Percentiles rank a stretch among this genome's conserved stretches.
These are phyloP conservation scores for Amazona vittata DNA, from an alignment of 2,113 vertebrate species.

Conservation along the genomic window DNA sequence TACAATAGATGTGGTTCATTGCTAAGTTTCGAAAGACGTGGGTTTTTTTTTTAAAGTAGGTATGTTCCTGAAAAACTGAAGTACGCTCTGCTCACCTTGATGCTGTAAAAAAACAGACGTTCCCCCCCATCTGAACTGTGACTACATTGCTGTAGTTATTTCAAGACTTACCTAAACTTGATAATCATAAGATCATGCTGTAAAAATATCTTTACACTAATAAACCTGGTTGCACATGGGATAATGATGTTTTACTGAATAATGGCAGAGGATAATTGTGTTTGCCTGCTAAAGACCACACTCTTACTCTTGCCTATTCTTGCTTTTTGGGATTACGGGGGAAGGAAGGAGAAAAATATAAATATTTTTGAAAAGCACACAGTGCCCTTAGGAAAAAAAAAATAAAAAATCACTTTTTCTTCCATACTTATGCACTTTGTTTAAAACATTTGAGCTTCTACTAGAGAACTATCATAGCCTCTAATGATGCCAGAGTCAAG, in stretches of 20 bases:
- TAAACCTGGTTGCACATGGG: background rate
- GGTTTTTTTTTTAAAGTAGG: background rate
- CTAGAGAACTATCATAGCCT: background rate
- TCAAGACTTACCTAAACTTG: background rate
- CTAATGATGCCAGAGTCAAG: background rate
- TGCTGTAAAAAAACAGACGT: rapidly evolving
- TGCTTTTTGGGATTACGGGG: rapidly evolving
- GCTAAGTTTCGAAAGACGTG: background rate
- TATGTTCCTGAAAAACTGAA: background rate
- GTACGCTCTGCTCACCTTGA: rapidly evolving
- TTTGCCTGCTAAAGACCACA: background rate
- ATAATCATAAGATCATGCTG: background rate
- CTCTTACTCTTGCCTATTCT: background rate
- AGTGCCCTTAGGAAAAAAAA: background rate
- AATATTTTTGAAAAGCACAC: background rate
- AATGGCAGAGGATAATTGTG: background rate
- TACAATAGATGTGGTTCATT: background rate
- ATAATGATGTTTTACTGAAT: background rate
- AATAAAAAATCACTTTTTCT: background rate
- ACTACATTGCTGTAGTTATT: background rate
- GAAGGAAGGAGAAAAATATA: background rate
- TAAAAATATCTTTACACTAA: background rate
- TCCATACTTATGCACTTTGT: background rate
- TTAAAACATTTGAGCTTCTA: background rate
- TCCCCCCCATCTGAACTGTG: background rate